Conservation (phyloP, 2,888 invertebrate genomes). For the Clitarchus hookeri region DNA sequence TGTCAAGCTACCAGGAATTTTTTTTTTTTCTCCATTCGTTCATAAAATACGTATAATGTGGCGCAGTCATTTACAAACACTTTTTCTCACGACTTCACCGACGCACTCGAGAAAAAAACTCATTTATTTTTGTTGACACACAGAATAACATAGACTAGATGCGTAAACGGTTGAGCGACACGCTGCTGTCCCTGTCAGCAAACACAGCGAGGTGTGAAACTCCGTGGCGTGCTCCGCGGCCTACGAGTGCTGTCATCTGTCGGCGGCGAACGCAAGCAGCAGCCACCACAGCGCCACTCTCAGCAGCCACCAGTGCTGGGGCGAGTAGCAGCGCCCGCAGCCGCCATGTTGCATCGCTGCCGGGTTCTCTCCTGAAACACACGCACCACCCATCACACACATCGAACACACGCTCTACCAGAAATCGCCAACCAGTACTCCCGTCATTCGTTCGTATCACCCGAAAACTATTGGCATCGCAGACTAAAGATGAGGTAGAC, state of each 20-base stretch:
- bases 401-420: no score
- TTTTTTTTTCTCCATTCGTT: neutral
- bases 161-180: neutral
- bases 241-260: neutral
- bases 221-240: neutral
- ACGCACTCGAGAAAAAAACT: neutral
- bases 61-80: neutral
- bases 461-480: no score
- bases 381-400: neutral
- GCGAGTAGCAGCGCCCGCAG: neutral
- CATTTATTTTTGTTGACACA: neutral
- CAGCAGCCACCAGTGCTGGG: neutral
- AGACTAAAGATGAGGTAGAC: no score
- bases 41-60: neutral
- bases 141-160: neutral
- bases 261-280: neutral
- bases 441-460: no score
- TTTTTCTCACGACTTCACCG: neutral
- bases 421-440: no score
- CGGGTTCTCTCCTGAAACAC: conserved; percentile 37
- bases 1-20: neutral
- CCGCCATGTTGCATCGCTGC: conserved; percentile 40
- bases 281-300: neutral
- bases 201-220: neutral
- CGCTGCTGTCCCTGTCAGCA: neutral